A percentile compares a stretch with the other conserved stretches of the same genome.
These are phyloP conservation scores for Pycnonotus jocosus DNA, from an alignment of 2,113 vertebrate genomes.

Conservation along the genomic window DNA sequence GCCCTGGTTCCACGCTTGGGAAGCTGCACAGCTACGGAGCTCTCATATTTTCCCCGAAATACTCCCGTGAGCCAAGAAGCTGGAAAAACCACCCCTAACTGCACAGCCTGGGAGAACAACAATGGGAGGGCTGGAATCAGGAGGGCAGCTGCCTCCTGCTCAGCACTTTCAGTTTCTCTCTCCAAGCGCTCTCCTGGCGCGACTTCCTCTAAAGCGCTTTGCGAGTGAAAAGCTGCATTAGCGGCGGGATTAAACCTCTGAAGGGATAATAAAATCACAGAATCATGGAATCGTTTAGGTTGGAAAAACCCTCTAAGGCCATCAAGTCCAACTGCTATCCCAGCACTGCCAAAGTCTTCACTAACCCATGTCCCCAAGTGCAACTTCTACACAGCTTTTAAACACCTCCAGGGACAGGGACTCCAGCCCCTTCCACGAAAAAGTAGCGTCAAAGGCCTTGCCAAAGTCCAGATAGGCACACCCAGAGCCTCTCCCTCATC, in stretches of 20 bases:
- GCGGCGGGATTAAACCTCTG: background rate
- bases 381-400: background rate
- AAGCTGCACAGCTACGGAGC: accelerated
- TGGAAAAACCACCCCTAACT: background rate
- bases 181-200: background rate
- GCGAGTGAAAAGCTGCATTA: background rate
- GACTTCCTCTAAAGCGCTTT: background rate
- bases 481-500: background rate
- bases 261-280: background rate
- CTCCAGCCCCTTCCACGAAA: background rate
- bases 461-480: background rate
- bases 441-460: background rate
- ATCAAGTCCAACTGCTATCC: background rate
- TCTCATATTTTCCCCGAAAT: background rate
- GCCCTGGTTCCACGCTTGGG: background rate
- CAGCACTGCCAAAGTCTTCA: background rate
- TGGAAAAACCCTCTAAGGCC: background rate
- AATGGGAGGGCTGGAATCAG: background rate
- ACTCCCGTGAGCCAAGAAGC: background rate
- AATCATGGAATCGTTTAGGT: background rate
- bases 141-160: background rate
- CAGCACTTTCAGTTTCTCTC: conserved; percentile 47
- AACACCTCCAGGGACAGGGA: background rate
- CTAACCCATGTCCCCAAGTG: background rate
- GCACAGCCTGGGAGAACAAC: background rate